Evolutionary conservation across 2,113 vertebrate genomes (phyloP), one percentile per base, ranked within the genome.

Genomic region (Prochilodus magdalenae): DNA sequence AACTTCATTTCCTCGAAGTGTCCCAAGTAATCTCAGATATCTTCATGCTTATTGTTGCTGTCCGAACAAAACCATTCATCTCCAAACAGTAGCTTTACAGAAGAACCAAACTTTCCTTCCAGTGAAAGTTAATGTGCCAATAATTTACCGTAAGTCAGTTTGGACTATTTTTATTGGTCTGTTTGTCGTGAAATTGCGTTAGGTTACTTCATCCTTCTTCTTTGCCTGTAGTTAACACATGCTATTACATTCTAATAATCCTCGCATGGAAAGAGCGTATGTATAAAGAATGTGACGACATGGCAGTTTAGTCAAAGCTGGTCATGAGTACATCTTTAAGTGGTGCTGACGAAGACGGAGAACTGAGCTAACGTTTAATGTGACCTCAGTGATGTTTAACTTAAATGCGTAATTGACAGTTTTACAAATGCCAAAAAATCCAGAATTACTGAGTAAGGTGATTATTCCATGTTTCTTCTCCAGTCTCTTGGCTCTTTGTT

Each of bases 321-420:
- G 49, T 47, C 20, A 44, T 66, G 57, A 83, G 26, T 27, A 67
- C 55, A n/a, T 77, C 67, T 72, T 27, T 55, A 22, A 60, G 69
- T 27, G 70, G 53, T 60, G 55, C 18, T 33, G 63, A 30, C 44
- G 13, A 29, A 16, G 60, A 67, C 57, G 51, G 20, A 59, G 30
- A 60, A 20, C 20, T 8, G 6, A 76, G 57, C 71, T 79, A 79
- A 75, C 36, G 27, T 65, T 83, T 80, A 72, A 73, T 49, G n/a
- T 16, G n/a, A 75, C 24, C 36, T 10, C 40, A 57, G 5, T 60
- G 70, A 86, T 76, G 30, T 80, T 77, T 83, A 86, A 86, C 85
- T 83, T 1, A 14, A n/a, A 36, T 16, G 15, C 26, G 29, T 44
- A 73, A 75, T 36, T 36, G 36, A 71, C 33, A 53, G 70, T 44